Conservation (phyloP, 2,888 invertebrate genomes). For the Nephrotoma guestfalica region DNA sequence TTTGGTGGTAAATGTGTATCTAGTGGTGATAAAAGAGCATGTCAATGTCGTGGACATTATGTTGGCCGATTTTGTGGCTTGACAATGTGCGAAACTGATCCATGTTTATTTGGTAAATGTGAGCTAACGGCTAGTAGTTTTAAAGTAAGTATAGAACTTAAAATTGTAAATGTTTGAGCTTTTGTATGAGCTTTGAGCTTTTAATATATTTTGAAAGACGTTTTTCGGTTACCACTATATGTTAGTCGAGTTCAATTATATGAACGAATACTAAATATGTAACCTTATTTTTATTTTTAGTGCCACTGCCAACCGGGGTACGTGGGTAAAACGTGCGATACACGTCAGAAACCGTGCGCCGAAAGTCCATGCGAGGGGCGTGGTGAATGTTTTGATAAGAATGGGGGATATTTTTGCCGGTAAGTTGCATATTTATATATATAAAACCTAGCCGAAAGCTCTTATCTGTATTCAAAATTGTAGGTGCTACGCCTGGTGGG, state of each 20-base stretch:
- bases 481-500: conserved; percentile 59
- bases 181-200: not conserved
- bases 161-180: not conserved
- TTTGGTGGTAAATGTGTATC: conserved; percentile 52
- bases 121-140: conserved; percentile 30
- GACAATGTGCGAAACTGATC: conserved; percentile 54
- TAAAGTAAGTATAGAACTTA: conserved; percentile 16
- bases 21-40: conserved; percentile 42
- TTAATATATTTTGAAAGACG: not conserved
- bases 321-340: conserved; percentile 50
- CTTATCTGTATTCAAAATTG: not conserved
- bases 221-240: not conserved
- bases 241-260: not conserved
- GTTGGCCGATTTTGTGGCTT: conserved; percentile 64
- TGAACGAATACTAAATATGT: no score
- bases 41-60: conserved; percentile 56
- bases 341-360: conserved; percentile 53
- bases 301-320: conserved; percentile 57
- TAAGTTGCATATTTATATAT: conserved; percentile 16
- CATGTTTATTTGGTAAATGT: conserved; percentile 39
- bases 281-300: conserved; percentile 14
- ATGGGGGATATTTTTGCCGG: conserved; percentile 50
- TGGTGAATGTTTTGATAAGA: conserved; percentile 55
- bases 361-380: conserved; percentile 58
- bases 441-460: not conserved